Evolutionary conservation across 2,888 invertebrate species (phyloP).

Genomic region (Holacanthella duospinosa): DNA sequence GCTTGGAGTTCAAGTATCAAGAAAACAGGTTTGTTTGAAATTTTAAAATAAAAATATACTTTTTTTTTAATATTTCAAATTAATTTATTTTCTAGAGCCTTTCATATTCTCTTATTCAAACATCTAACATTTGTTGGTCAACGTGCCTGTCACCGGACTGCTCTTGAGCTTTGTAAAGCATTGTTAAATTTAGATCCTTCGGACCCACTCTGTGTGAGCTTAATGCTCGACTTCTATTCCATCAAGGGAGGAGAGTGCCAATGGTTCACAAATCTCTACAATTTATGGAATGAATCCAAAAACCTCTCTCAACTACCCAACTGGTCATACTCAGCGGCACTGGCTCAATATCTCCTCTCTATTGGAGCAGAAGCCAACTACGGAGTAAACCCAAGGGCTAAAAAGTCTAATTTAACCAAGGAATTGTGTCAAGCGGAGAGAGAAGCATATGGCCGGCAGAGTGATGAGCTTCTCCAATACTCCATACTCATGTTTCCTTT

Average conservation of each 20-base stretch:
- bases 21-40: slow-evolving; percentile 65
- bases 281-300: slow-evolving; percentile 51
- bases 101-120: slow-evolving; percentile 70
- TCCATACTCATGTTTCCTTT: slow-evolving; percentile 74
- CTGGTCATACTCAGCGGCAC: slow-evolving; percentile 68
- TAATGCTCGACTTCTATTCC: slow-evolving; percentile 73
- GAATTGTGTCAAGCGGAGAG: slow-evolving; percentile 8
- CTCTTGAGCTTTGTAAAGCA: slow-evolving; percentile 76
- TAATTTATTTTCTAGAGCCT: slow-evolving; percentile 47
- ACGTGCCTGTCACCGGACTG: slow-evolving; percentile 70
- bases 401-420: slow-evolving; percentile 9
- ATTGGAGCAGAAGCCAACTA: slow-evolving; percentile 24
- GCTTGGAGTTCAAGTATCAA: slow-evolving; percentile 64
- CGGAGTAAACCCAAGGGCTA: slow-evolving; percentile 15
- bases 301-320: slow-evolving; percentile 76
- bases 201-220: slow-evolving; percentile 64
- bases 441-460: slow-evolving; percentile 38
- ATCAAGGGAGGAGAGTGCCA: slow-evolving; percentile 59
- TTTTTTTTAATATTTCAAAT: slow-evolving; percentile 7
- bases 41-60: not conserved
- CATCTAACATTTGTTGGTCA: slow-evolving; percentile 67
- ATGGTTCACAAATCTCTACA: slow-evolving; percentile 53
- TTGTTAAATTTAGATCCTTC: slow-evolving; percentile 64
- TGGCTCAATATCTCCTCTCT: slow-evolving; percentile 54
- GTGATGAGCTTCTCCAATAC: slow-evolving; percentile 57